Percentiles rank a stretch among this genome's conserved stretches.
Evolutionary conservation across 1,140 invertebrate genomes (phyloP).

Genomic region (Chrysomallon squamiferum): DNA sequence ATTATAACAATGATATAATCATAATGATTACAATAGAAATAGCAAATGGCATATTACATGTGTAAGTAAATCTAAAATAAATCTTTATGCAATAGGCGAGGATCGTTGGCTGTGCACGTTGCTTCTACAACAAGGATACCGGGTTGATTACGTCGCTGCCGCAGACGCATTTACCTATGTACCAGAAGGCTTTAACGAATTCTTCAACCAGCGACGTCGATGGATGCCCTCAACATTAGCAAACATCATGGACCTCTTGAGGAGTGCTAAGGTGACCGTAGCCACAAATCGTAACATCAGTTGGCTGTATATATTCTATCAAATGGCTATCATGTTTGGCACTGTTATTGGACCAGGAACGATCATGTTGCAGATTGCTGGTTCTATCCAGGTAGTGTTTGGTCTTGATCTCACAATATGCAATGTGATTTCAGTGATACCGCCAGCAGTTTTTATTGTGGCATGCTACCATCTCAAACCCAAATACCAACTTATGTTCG

Average conservation of each 20-base stretch:
- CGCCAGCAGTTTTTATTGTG: not conserved
- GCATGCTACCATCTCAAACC: not conserved
- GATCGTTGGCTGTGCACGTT: slow-evolving; percentile 90
- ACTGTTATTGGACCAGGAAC: slow-evolving; percentile 73
- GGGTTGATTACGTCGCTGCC: slow-evolving; percentile 98
- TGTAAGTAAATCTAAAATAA: too few relatives aligned
- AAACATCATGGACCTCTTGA: slow-evolving; percentile 72
- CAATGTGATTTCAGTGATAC: not conserved
- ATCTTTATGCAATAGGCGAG: slow-evolving; percentile 56
- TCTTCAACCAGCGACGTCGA: slow-evolving; percentile 71
- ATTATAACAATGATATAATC: too few relatives aligned
- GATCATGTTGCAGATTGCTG: slow-evolving; percentile 67
- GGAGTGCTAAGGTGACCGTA: slow-evolving; percentile 71
- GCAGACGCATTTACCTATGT: slow-evolving; percentile 96
- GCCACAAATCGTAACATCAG: slow-evolving; percentile 98
- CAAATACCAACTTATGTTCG: not conserved
- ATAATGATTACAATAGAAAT: too few relatives aligned
- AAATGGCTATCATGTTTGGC: slow-evolving; percentile 82
- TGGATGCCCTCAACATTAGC: slow-evolving; percentile 75
- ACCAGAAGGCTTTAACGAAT: slow-evolving; percentile 74
- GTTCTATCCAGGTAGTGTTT: slow-evolving; percentile 1
- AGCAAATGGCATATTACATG: too few relatives aligned
- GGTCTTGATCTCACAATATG: not conserved
- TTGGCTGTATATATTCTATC: slow-evolving; percentile 92
- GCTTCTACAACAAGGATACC: slow-evolving; percentile 92